Conservation (phyloP, 2,797 vertebrate genomes). For the Premnoplex brunnescens region DNA sequence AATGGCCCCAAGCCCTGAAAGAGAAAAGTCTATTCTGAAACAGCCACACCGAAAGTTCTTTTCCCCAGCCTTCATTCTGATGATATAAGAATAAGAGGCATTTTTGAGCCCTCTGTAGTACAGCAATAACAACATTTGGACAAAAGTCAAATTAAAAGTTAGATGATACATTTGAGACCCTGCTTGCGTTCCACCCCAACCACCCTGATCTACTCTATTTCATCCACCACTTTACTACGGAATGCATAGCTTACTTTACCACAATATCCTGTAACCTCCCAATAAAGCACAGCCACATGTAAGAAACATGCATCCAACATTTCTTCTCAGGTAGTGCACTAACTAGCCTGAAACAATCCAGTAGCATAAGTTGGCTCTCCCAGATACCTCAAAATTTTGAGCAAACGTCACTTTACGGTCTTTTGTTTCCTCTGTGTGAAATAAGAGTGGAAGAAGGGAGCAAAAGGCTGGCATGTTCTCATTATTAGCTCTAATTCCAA, state of each 20-base stretch:
- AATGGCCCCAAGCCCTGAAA: not conserved
- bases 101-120: not conserved
- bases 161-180: not conserved
- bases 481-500: not conserved
- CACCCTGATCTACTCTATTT: not conserved
- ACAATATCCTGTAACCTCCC: not conserved
- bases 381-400: not conserved
- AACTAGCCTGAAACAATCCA: not conserved
- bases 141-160: not conserved
- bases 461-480: not conserved
- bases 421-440: not conserved
- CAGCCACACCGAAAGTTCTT: not conserved
- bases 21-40: not conserved
- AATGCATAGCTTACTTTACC: not conserved
- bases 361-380: not conserved
- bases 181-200: not conserved
- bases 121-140: not conserved
- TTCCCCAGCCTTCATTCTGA: not conserved
- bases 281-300: fast-evolving
- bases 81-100: not conserved
- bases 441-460: not conserved
- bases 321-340: not conserved
- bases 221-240: not conserved
- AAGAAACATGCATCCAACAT: fast-evolving
- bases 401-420: not conserved